Percentiles rank a stretch among this genome's conserved stretches.
These are phyloP conservation scores for Clepsis dumicolana DNA, from an alignment of 2,888 invertebrate genomes.

Conservation along the genomic window DNA sequence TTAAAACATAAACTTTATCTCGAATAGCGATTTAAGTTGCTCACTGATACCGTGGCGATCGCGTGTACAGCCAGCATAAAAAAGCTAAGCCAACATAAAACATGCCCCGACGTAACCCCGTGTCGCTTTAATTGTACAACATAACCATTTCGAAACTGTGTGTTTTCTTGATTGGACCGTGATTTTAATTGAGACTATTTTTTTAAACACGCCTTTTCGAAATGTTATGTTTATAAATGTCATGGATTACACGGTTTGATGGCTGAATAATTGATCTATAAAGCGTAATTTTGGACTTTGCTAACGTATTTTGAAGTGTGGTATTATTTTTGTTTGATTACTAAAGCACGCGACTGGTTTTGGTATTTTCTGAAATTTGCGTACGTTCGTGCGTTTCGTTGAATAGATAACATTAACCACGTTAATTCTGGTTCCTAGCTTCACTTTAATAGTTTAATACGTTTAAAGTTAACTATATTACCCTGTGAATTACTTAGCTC, in stretches of 20 bases:
- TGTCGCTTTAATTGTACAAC: slow-evolving; percentile 60
- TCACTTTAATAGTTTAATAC: slow-evolving; percentile 12
- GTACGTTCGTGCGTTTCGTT: not conserved
- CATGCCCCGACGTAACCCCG: slow-evolving; percentile 52
- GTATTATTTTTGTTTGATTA: slow-evolving; percentile 25
- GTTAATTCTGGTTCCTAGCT: slow-evolving; percentile 8
- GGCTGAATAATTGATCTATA: slow-evolving; percentile 57
- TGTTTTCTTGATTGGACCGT: slow-evolving; percentile 62
- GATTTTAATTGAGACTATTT: slow-evolving; percentile 54
- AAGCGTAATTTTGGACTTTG: slow-evolving; percentile 27
- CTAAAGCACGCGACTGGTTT: slow-evolving; percentile 9
- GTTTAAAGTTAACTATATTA: not conserved
- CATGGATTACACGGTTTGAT: slow-evolving; percentile 66
- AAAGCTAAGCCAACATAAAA: slow-evolving; percentile 31
- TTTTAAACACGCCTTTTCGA: slow-evolving; percentile 32
- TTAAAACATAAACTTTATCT: slow-evolving; percentile 57
- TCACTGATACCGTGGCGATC: slow-evolving; percentile 63
- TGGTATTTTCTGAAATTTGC: slow-evolving; percentile 7
- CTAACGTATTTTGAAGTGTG: slow-evolving; percentile 30
- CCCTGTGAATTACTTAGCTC: not conserved
- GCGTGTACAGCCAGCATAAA: slow-evolving; percentile 69
- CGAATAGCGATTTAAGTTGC: slow-evolving; percentile 59
- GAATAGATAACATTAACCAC: not conserved
- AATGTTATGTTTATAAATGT: slow-evolving; percentile 71
- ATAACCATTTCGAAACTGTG: slow-evolving; percentile 56